Conservation (phyloP, 2,797 vertebrate genomes). For the Silurus lanzhouensis region DNA sequence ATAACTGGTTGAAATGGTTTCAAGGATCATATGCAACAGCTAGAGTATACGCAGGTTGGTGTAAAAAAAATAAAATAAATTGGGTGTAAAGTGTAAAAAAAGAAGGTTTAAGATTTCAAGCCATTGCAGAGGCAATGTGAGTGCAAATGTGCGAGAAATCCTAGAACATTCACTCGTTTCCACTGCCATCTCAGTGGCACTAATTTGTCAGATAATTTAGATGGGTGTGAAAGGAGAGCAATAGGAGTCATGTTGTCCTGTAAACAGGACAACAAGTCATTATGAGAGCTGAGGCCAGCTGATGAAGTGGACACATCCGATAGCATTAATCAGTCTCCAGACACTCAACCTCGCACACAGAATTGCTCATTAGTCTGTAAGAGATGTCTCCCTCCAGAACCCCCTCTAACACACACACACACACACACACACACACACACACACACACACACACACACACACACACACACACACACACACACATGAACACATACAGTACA, state of each 20-base stretch:
- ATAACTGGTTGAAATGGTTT: not conserved
- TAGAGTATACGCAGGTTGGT: not conserved
- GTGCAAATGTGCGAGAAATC: conserved; percentile 26
- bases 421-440: conserved; percentile 5
- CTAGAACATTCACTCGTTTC: conserved; percentile 25
- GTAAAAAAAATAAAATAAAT: not conserved
- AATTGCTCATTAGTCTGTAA: conserved; percentile 50
- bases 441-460: conserved; percentile 1
- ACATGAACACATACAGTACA: not conserved
- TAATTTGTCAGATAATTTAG: conserved; percentile 74
- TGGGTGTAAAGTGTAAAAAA: too few relatives aligned
- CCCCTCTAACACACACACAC: not conserved
- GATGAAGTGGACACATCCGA: conserved; percentile 45
- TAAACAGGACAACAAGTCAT: conserved; percentile 51
- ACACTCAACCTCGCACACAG: conserved; percentile 34
- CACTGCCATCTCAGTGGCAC: conserved; percentile 50
- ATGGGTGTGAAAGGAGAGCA: conserved; percentile 65
- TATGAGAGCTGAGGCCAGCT: conserved; percentile 43
- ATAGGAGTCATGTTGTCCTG: conserved; percentile 49
- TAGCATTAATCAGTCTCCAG: conserved; percentile 45
- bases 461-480: conserved; percentile 1
- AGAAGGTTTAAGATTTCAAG: not conserved
- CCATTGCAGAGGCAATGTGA: not conserved
- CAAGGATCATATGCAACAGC: not conserved
- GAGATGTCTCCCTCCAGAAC: not conserved